Conservation (phyloP, 1,140 invertebrate genomes). For the Listronotus oregonensis region DNA sequence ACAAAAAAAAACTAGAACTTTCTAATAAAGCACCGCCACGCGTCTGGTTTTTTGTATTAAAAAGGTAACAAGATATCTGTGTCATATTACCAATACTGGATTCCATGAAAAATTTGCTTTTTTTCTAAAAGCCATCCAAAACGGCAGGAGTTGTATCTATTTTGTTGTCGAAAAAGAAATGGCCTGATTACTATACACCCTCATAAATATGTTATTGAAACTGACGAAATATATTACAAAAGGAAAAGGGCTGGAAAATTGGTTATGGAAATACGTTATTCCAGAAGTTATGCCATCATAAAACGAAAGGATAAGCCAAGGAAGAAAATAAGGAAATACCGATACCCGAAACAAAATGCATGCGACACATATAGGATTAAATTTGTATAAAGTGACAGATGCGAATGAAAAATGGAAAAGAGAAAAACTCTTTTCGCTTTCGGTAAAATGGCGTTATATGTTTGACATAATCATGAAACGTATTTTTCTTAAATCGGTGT, state of each 20-base stretch:
- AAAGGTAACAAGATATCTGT: no score
- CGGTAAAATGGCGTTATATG: slow-evolving; percentile 4
- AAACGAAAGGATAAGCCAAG: slow-evolving; percentile 38
- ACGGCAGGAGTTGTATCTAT: slow-evolving; percentile 21
- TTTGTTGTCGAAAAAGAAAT: slow-evolving; percentile 26
- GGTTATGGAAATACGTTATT: slow-evolving; percentile 41
- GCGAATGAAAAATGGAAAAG: slow-evolving; percentile 29
- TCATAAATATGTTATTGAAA: slow-evolving; percentile 41
- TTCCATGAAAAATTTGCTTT: neutral
- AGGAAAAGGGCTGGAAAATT: slow-evolving; percentile 38
- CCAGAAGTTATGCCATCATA: slow-evolving; percentile 39
- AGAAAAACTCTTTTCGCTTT: slow-evolving; percentile 17
- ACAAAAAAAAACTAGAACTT: no score
- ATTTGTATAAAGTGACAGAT: slow-evolving; percentile 39
- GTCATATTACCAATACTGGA: neutral
- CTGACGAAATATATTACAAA: slow-evolving; percentile 39
- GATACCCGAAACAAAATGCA: slow-evolving; percentile 39
- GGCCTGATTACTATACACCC: slow-evolving; percentile 32
- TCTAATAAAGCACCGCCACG: no score
- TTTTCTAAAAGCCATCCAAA: slow-evolving; percentile 9
- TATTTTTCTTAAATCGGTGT: slow-evolving; percentile 11
- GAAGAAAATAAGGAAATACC: slow-evolving; percentile 35
- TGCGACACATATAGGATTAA: slow-evolving; percentile 36
- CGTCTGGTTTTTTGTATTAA: no score
- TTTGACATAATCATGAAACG: slow-evolving; percentile 15